Base-by-base conservation (phyloP, 2,888 invertebrate genomes). In the Caenorhabditis auriculariae region DNA sequence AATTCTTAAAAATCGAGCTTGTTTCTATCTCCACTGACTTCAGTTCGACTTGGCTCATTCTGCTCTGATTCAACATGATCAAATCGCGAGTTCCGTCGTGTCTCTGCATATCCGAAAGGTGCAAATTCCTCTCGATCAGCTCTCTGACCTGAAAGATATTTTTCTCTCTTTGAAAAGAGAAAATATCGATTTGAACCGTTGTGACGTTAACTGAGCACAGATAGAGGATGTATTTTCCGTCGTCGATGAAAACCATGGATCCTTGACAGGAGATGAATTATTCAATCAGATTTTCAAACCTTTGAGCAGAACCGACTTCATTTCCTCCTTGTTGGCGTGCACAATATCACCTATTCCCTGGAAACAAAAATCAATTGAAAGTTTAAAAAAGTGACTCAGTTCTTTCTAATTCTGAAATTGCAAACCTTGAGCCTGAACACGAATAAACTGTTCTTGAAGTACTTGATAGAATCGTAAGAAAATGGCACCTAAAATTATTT, bases 31-130 rank as follows among this genome's bases (percentile, higher is more conserved):
- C n/a, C n/a, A n/a, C 53, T 49, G 32, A 78, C 80, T 81, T 81
- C 42, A 80, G 52, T 45, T 80, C 81, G 6, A 78, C 75, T 54
- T 80, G 79, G 47, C 74, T 72, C 76, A 81, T 77, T 46, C 81
- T 54, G 27, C 68, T 68, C 53, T 81, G 81, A 48, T 81, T 81
- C 32, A 81, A 65, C 78, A 81, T 80, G 60, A 81, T 77, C 45
- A 81, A 61, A 64, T 81, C 81, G 19, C 81, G 64, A 15, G 81
- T 81, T 17, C 72, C 76, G 58, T 81, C 81, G 56, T 81, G 79
- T 21, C 75, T 60, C 66, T 76, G 76, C 57, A 78, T 66, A 59
- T 81, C 81, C n/a, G 72, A 72, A 23, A 81, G 56, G 61, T 70
- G 76, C 4, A 81, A 65, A 45, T 72, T 74, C 19, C 77, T 41